A percentile compares a stretch with the other conserved stretches of the same genome.
Evolutionary conservation across 2,888 invertebrate species (phyloP).

Genomic region (Lingula anatina): DNA sequence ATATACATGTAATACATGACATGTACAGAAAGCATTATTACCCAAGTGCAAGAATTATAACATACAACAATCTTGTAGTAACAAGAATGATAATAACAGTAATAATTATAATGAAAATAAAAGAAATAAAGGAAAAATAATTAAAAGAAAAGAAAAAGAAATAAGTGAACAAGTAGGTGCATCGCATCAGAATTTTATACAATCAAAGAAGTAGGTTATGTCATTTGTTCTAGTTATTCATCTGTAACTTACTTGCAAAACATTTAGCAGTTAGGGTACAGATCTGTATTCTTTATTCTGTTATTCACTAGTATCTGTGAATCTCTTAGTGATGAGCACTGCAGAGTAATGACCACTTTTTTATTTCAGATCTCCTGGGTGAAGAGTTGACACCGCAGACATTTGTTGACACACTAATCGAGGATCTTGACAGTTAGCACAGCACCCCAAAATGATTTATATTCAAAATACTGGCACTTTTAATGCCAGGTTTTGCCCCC

Average conservation of each 20-base stretch:
- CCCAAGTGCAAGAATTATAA: neutral
- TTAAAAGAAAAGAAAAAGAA: no score
- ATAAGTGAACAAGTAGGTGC: no score
- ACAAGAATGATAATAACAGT: no score
- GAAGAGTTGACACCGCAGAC: constrained; percentile 70
- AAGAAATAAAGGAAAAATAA: no score
- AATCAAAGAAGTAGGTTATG: neutral
- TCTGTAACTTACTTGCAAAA: no score
- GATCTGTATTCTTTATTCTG: neutral
- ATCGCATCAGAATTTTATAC: neutral
- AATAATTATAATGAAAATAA: no score
- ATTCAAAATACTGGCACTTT: no score
- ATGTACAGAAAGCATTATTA: neutral
- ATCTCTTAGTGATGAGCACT: neutral
- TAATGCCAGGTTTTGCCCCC: no score
- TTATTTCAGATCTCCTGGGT: constrained; percentile 65
- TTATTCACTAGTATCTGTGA: neutral
- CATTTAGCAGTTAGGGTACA: neutral
- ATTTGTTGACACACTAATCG: constrained; percentile 73
- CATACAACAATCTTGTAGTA: no score
- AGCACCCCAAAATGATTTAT: no score
- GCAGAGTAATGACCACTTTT: neutral
- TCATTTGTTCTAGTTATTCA: no score
- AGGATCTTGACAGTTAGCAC: constrained; percentile 37
- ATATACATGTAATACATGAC: neutral